Conservation (phyloP, 2,888 invertebrate genomes). For the Drosophila basisetae region DNA sequence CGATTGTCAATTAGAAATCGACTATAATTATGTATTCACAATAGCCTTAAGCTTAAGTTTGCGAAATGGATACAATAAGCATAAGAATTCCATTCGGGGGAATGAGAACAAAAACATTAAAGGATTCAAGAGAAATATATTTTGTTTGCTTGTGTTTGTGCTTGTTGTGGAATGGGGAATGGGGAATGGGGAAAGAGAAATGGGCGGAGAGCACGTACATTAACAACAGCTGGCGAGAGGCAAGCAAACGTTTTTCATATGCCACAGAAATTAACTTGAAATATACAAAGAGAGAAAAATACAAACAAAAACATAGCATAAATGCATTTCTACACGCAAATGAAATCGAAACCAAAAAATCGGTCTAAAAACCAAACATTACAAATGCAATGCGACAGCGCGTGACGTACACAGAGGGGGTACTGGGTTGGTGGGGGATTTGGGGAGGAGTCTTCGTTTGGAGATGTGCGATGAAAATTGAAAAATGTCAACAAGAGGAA, state of each 20-base stretch:
- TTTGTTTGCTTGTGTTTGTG: conserved; percentile 3
- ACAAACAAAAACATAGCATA: conserved; percentile 5
- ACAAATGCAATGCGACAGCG: conserved; percentile 31
- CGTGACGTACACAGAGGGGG: conserved; percentile 22
- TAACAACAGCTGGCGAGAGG: conserved; percentile 31
- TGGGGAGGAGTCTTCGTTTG: conserved; percentile 10
- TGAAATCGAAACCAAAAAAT: conserved; percentile 67
- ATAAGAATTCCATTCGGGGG: not conserved
- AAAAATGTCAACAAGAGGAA: conserved; percentile 54
- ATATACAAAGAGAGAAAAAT: not conserved
- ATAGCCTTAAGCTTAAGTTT: not conserved
- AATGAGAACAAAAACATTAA: not conserved
- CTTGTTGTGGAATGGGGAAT: not conserved
- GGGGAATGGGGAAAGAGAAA: not conserved
- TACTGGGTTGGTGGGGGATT: not conserved
- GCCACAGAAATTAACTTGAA: conserved; percentile 30
- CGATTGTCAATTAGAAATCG: conserved; percentile 17
- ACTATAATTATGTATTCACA: conserved; percentile 10
- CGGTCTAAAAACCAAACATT: conserved; percentile 49
- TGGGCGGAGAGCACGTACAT: conserved; percentile 12
- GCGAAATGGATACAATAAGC: not conserved
- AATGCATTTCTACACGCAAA: conserved; percentile 58
- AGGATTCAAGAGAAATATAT: conserved; percentile 27
- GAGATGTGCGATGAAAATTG: conserved; percentile 53
- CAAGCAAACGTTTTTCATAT: conserved; percentile 7